Evolutionary conservation across 2,888 invertebrate species (phyloP), one percentile per base, ranked within the genome.

Genomic region (Pimpla rufipes): DNA sequence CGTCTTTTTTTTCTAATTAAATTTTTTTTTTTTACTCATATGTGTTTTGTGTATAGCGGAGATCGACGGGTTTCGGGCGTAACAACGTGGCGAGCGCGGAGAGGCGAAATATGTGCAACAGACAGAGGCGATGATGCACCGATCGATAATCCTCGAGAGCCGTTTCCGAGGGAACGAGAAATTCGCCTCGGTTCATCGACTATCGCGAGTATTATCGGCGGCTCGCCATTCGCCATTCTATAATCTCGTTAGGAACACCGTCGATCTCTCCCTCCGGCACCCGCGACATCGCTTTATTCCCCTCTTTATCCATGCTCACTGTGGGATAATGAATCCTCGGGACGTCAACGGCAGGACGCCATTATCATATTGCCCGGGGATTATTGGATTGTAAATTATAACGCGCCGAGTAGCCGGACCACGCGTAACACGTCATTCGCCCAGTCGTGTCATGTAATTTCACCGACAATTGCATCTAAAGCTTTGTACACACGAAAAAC

Each of bases 121-220:
- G 18, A 47, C 11, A 18, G 50, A 21, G 37, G 5, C 16, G n/a
- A 29, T 62, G 62, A 62, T 62, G 55, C 62, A 37, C 62, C 18
- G 74, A 35, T 74, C 62, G 74, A 74, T 74, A 74, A 84, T 84
- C 57, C 78, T 74, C 64, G 42, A 66, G 62, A 77, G 57, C 59
- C 64, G 73, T 83, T 83, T 81, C 83, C 83, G 73, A 83, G 77
- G 83, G 62, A 81, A 83, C 71, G 75, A 75, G 59, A 81, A 76
- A 76, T 81, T 81, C 66, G 47, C 40, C 52, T 62, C 78, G 76
- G 66, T 76, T 85, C 81, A 79, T 81, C 77, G 74, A 77, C 50
- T 83, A 67, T 77, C 70, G 74, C 78, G 70, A 29, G 62, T 84
- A 84, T 85, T 82, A 80, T 84, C 79, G 74, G 55, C 64, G 76